These are phyloP conservation scores for Scomber scombrus DNA, from an alignment of 2,113 vertebrate genomes.

Conservation along the genomic window DNA sequence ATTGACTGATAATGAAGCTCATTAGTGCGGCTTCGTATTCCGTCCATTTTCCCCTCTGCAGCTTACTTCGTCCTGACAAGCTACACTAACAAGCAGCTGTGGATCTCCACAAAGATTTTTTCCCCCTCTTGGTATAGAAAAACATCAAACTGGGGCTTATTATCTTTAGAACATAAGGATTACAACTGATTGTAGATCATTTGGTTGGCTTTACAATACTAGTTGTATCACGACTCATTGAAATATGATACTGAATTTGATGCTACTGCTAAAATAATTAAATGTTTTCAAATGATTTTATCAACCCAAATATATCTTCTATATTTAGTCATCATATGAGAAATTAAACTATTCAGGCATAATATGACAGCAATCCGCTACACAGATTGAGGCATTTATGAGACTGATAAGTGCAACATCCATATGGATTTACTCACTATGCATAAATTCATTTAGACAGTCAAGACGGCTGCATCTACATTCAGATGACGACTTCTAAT, in stretches of 20 bases:
- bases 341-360: slow-evolving; percentile 7
- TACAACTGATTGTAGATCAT: slow-evolving; percentile 40
- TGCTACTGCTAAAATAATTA: not conserved
- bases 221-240: not conserved
- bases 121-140: slow-evolving; percentile 33
- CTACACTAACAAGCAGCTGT: slow-evolving; percentile 72
- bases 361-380: slow-evolving; percentile 10
- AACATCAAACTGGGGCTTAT: slow-evolving; percentile 40
- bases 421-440: slow-evolving; percentile 39
- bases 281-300: slow-evolving; percentile 12
- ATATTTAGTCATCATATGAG: not conserved
- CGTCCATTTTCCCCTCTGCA: slow-evolving; percentile 52
- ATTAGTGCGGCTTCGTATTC: slow-evolving; percentile 71
- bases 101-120: slow-evolving; percentile 30
- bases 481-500: slow-evolving; percentile 27
- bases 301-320: not conserved
- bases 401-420: slow-evolving; percentile 31
- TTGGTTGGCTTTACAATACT: slow-evolving; percentile 14
- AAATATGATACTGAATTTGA: slow-evolving; percentile 3
- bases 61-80: slow-evolving; percentile 61
- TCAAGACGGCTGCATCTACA: slow-evolving; percentile 8
- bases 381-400: slow-evolving; percentile 28
- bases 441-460: slow-evolving; percentile 43
- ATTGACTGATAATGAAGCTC: slow-evolving; percentile 79
- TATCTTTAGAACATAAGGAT: slow-evolving; percentile 38